phyloP scores from a whole-genome alignment of 2,888 invertebrate genomes.

The Coenonympha glycerion region DNA sequence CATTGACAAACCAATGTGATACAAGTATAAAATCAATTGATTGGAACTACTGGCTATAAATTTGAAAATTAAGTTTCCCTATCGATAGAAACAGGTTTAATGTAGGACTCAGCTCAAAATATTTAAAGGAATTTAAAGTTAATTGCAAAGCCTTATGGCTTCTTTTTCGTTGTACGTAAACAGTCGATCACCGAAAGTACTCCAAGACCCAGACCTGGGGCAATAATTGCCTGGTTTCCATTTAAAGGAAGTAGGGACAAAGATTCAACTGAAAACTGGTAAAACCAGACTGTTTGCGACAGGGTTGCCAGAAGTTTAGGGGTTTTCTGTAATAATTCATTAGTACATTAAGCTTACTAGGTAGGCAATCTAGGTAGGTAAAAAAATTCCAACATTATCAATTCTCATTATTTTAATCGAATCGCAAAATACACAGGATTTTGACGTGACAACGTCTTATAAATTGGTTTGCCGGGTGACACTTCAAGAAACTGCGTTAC shows the following conservation, averaged over 20 bases:
- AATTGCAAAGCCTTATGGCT: neutral
- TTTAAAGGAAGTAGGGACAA: slow-evolving; percentile 20
- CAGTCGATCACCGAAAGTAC: slow-evolving; percentile 3
- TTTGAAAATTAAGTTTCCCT: neutral
- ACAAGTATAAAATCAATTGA: too few relatives aligned
- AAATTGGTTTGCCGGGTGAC: too few relatives aligned
- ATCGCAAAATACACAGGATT: too few relatives aligned
- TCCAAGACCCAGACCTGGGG: slow-evolving; percentile 25
- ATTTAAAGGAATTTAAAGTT: neutral
- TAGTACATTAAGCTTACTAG: too few relatives aligned
- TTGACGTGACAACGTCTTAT: too few relatives aligned
- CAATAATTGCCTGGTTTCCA: slow-evolving; percentile 25
- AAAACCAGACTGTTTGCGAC: slow-evolving; percentile 12
- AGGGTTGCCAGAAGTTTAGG: neutral
- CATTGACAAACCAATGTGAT: too few relatives aligned
- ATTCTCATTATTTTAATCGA: too few relatives aligned
- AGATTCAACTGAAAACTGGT: slow-evolving; percentile 17
- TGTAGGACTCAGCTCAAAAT: neutral
- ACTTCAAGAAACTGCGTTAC: too few relatives aligned
- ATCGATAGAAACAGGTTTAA: slow-evolving; percentile 3
- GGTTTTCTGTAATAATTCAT: neutral
- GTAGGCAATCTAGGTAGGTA: too few relatives aligned
- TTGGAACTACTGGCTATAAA: neutral
- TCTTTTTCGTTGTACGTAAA: slow-evolving; percentile 3
- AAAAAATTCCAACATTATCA: too few relatives aligned